A percentile compares a stretch with the other conserved stretches of the same genome.
phyloP scores from a whole-genome alignment of 2,888 invertebrate genomes.

The Holacanthella duospinosa region DNA sequence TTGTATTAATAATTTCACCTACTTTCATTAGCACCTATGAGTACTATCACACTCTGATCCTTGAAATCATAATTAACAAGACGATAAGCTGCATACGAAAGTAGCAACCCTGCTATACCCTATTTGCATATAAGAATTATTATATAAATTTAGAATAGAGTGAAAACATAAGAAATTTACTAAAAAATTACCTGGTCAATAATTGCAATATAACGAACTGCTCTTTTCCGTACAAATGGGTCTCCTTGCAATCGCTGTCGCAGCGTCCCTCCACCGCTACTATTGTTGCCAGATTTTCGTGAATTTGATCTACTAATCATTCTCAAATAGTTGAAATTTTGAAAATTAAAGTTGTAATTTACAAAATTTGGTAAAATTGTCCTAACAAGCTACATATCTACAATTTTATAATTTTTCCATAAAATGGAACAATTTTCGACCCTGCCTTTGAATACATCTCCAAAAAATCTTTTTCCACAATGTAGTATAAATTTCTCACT shows the following conservation, averaged over 20 bases:
- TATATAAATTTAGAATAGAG: not conserved
- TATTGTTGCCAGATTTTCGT: not conserved
- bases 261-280: conserved; percentile 1
- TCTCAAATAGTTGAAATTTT: no score
- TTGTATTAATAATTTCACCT: not conserved
- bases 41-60: conserved; percentile 2
- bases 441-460: no score
- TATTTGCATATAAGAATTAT: not conserved
- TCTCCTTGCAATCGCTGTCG: not conserved
- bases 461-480: no score
- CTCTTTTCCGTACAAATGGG: conserved; percentile 3
- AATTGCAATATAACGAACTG: conserved; percentile 5
- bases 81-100: conserved; percentile 1
- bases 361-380: no score
- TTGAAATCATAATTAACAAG: not conserved
- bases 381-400: no score
- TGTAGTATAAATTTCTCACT: no score
- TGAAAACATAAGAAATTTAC: not conserved
- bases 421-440: no score
- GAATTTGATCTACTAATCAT: conserved; percentile 4
- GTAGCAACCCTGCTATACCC: conserved; percentile 4
- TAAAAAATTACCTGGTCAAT: conserved; percentile 1
- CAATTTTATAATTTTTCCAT: no score
- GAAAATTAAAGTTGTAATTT: no score
- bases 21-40: conserved; percentile 8